Base-by-base conservation (phyloP, 2,888 invertebrate species). In the Drosophila testacea region DNA sequence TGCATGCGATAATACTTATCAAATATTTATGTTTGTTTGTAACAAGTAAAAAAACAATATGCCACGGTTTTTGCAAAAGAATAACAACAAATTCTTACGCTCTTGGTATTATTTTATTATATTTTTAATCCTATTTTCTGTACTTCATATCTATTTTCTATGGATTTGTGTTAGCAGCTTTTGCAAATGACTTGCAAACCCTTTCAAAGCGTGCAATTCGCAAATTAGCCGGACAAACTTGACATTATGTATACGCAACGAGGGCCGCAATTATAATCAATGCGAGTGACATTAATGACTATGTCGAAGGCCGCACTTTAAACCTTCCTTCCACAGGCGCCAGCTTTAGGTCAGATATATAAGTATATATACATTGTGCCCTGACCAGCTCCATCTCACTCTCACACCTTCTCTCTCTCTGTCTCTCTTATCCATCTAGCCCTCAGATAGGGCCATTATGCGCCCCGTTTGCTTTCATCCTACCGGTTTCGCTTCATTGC, bases 401-500 rank as follows among this genome's bases (percentile, higher is more conserved):
- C 41, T 10, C 41, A 42, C 42, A 22, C 22, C 22, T 22, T 2
- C 22, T 41, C 42, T 22, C 9, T 46, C 11, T n/a, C 28, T 27
- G 0, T 38, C 4, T 30, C 4, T 16, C 7, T 16, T 22, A 39
- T 16, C 16, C 41, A 3, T 16, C 10, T 13, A 41, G 47, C 32
- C 47, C 47, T 47, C 47, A 32, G 13, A 4, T 39, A 28, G 54
- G 59, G 67, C 67, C 61, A 74, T 77, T 77, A 74, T 51, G 28
- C 61, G 62, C 44, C 51, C 59, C 47, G 52, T 67, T 73, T 57
- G 51, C 79, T 74, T 77, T 67, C 73, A 73, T 54, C 51, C 64
- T 52, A 59, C 42, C 66, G 41, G 86, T 69, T 55, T 74, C 79
- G 81, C 83, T 83, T 79, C 81, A 86, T 83, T 83, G 83, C 83